These are phyloP conservation scores for Pseudococcus longispinus DNA, from an alignment of 2,888 invertebrate species.

Conservation along the genomic window DNA sequence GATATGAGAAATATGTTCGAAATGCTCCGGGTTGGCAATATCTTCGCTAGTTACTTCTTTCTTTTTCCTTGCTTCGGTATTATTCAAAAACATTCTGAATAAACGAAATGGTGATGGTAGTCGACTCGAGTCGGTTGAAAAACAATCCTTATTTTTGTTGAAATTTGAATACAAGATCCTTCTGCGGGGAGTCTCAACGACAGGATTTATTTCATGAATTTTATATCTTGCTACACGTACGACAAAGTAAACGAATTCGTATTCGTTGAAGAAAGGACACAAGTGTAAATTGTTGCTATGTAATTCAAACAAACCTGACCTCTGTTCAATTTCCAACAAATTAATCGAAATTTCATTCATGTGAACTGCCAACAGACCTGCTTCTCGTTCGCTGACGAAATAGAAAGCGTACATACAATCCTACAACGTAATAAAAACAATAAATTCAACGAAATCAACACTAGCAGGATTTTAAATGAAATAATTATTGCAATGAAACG, in stretches of 20 bases:
- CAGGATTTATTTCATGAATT: conserved; percentile 12
- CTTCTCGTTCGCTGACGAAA: conserved; percentile 92
- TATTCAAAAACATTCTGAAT: conserved; percentile 21
- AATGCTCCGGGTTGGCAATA: conserved; percentile 86
- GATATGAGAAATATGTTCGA: conserved; percentile 88
- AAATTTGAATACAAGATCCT: background rate
- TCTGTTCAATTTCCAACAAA: conserved; percentile 78
- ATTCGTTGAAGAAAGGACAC: too few species aligned
- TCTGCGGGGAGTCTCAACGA: background rate
- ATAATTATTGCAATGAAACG: too few species aligned
- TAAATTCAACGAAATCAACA: background rate
- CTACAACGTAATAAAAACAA: too few species aligned
- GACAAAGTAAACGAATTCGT: background rate
- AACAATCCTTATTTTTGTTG: background rate
- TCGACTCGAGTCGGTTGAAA: too few species aligned
- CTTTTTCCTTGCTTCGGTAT: conserved; percentile 67
- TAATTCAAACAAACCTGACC: conserved; percentile 65
- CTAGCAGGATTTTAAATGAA: too few species aligned
- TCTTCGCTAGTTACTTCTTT: conserved; percentile 72
- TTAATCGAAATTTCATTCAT: conserved; percentile 77
- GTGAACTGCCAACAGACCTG: conserved; percentile 76
- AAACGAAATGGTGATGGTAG: background rate
- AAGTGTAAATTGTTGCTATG: too few species aligned
- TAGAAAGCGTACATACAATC: conserved; percentile 90
- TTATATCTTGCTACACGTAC: background rate